Percentiles rank a stretch among this genome's conserved stretches.
phyloP scores from a whole-genome alignment of 2,113 vertebrate species.

The Myotis lucifugus region DNA sequence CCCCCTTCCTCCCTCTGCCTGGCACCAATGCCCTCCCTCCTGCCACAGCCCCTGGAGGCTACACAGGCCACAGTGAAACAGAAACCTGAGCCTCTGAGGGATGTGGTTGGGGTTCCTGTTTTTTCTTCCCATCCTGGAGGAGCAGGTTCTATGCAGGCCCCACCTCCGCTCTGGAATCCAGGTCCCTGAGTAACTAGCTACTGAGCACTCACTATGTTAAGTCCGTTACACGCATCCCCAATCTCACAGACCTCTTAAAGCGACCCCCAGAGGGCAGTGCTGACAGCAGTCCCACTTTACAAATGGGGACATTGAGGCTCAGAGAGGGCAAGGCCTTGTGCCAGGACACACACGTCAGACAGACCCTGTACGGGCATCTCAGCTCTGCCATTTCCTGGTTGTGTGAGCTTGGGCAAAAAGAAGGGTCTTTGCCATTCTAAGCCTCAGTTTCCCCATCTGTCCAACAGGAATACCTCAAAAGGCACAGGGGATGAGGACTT shows the following conservation, averaged over 20 bases:
- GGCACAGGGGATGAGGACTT: not conserved
- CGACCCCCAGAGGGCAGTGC: not conserved
- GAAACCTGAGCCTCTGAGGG: not conserved
- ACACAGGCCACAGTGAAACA: not conserved
- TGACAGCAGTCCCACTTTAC: not conserved
- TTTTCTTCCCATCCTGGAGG: not conserved
- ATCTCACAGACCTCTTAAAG: not conserved
- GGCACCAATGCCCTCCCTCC: not conserved
- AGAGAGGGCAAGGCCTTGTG: not conserved
- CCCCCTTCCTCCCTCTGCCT: constrained; percentile 17
- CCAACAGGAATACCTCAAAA: not conserved
- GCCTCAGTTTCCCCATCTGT: not conserved
- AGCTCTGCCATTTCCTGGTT: not conserved
- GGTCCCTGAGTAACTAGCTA: not conserved
- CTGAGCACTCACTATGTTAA: not conserved
- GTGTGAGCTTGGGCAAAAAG: not conserved
- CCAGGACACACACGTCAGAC: not conserved
- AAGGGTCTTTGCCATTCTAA: not conserved
- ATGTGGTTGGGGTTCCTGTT: not conserved
- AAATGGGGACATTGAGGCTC: not conserved
- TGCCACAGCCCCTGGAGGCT: not conserved
- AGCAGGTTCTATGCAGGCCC: not conserved
- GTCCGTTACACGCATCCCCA: not conserved
- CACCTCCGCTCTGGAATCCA: not conserved
- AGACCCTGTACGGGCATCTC: not conserved